Evolutionary conservation across 2,113 vertebrate genomes (phyloP).

Genomic region (Myrmecobius fasciatus): DNA sequence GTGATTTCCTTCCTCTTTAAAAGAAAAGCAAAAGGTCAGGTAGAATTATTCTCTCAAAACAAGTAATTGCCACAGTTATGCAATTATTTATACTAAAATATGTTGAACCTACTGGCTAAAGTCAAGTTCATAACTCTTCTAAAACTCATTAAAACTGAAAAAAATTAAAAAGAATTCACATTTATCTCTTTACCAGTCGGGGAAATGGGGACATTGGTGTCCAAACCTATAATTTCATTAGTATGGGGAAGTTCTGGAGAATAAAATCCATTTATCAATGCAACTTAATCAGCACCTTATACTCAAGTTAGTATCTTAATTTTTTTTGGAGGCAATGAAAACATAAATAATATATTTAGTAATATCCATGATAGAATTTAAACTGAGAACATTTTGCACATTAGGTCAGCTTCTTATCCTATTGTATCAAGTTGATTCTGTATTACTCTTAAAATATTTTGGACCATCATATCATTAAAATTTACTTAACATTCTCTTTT

Average conservation of each 20-base stretch:
- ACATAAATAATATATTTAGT: background rate
- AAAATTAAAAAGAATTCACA: background rate
- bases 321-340: background rate
- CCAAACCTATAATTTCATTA: background rate
- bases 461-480: background rate
- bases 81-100: background rate
- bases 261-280: background rate
- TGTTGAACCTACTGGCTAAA: background rate
- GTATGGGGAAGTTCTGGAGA: background rate
- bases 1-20: background rate
- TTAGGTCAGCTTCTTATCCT: background rate
- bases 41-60: background rate
- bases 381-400: background rate
- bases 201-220: background rate
- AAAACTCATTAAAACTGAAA: background rate
- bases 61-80: background rate
- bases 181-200: background rate
- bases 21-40: background rate
- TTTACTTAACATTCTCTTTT: background rate
- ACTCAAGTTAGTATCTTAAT: background rate
- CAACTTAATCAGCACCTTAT: background rate
- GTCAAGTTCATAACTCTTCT: background rate
- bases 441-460: background rate
- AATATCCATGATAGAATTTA: background rate
- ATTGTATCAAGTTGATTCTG: background rate